Base-by-base conservation (phyloP, 2,888 invertebrate genomes). In the Colostygia pectinataria region DNA sequence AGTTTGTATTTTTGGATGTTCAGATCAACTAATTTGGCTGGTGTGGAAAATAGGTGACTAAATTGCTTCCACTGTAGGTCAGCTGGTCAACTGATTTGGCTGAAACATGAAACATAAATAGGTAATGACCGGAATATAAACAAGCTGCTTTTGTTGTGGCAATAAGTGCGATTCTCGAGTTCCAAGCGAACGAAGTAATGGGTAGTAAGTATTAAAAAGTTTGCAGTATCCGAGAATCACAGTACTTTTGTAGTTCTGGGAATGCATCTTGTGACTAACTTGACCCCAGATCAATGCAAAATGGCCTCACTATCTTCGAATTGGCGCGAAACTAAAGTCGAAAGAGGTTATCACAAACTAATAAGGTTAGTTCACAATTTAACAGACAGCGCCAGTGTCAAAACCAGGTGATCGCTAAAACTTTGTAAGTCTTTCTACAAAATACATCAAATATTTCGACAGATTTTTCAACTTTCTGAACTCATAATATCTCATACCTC, bases 321-420 rank as follows among this genome's bases (percentile, higher is more conserved):
- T 37, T 41, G 41, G 36, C 41, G 47, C 36, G 41, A 41, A 48
- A 47, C 36, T 23, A 14, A 9, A 24, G 20, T 45, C 27, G 8
- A 46, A 46, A 31, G 41, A 52, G 52, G 52, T 39, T 46, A 46
- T 25, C 25, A 27, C 7, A 9, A 13, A 14, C 6, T 38, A 46
- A 42, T 38, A 28, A 48, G 48, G 42, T 42, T 18, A 12, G 14
- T n/a, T 29, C 24, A 38, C 14, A 27, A 13, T 29, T n/a, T n/a
- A 7, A 9, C 25, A 36, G 29, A 36, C 50, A 39, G 20, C 31
- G 44, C 36, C 44, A 37, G 13, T 51, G 55, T 38, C 55, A 42
- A 39, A 46, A 52, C 9, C 36, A 49, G 37, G 29, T 45, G 47
- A 44, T 31, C 18, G 13, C 20, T 14, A 45, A 48, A 45, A 43